These are phyloP conservation scores for Amniataba percoides DNA, from an alignment of 2,797 vertebrate genomes.

Conservation along the genomic window DNA sequence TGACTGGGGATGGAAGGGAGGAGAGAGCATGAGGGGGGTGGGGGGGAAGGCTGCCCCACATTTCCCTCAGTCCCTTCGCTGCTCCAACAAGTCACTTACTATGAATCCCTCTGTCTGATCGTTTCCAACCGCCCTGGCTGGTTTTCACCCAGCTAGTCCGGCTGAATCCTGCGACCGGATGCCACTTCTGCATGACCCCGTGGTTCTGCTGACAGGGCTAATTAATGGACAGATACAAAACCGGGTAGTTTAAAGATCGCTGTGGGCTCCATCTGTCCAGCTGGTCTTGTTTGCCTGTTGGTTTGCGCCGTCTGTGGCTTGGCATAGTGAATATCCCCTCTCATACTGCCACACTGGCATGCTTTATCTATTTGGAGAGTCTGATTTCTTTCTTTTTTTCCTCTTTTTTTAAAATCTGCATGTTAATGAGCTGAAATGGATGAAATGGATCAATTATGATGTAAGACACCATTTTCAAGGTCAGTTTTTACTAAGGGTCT, in stretches of 20 bases:
- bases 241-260: constrained; percentile 61
- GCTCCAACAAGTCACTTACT: constrained; percentile 63
- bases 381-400: neutral
- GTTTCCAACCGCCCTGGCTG: constrained; percentile 43
- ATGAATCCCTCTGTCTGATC: constrained; percentile 58
- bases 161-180: constrained; percentile 37
- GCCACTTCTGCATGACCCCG: constrained; percentile 51
- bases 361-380: constrained; percentile 18
- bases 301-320: constrained; percentile 53
- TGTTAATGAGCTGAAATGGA: constrained; percentile 13
- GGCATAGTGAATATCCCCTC: constrained; percentile 41
- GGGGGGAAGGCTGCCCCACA: constrained; percentile 67
- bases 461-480: constrained; percentile 23
- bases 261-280: constrained; percentile 71
- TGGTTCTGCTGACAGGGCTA: constrained; percentile 68
- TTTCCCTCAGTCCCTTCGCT: constrained; percentile 58
- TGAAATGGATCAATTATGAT: constrained; percentile 17
- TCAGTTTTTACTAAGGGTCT: constrained; percentile 21
- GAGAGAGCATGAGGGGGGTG: constrained; percentile 37
- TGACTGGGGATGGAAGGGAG: constrained; percentile 69
- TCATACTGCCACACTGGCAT: constrained; percentile 32
- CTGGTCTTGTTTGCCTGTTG: constrained; percentile 69
- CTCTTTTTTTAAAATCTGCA: too few relatives aligned
- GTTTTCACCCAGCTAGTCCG: constrained; percentile 22
- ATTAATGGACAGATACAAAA: constrained; percentile 72